phyloP scores from a whole-genome alignment of 1,140 invertebrate species.

The Phymorhynchus buccinoides region DNA sequence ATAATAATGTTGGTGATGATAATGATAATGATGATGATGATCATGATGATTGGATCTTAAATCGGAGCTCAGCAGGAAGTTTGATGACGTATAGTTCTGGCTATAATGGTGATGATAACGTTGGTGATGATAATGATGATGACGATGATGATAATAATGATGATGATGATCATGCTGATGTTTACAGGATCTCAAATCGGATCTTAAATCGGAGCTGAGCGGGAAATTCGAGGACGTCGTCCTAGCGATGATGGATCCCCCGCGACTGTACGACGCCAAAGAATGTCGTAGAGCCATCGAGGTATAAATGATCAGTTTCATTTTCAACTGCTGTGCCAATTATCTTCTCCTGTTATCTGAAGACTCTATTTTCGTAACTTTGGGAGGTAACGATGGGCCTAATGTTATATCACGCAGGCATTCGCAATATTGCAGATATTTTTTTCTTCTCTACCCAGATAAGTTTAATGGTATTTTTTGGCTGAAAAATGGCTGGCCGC shows the following conservation, averaged over 20 bases:
- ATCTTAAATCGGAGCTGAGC: slow-evolving; percentile 62
- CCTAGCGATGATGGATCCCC: slow-evolving; percentile 56
- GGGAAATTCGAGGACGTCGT: slow-evolving; percentile 57
- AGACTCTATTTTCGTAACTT: too few relatives aligned
- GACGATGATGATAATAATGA: not conserved
- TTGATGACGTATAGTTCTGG: slow-evolving; percentile 56
- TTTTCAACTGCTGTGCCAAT: too few relatives aligned
- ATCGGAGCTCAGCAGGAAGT: slow-evolving; percentile 59
- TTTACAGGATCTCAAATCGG: slow-evolving; percentile 57
- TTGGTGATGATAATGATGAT: not conserved
- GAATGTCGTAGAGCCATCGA: slow-evolving; percentile 46
- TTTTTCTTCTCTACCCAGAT: too few relatives aligned
- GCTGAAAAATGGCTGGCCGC: too few relatives aligned
- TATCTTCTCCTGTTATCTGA: too few relatives aligned
- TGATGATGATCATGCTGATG: not conserved
- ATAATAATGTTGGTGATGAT: slow-evolving; percentile 3
- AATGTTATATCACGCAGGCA: too few relatives aligned
- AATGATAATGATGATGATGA: not conserved
- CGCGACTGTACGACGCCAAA: slow-evolving; percentile 81
- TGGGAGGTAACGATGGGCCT: too few relatives aligned
- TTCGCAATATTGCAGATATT: too few relatives aligned
- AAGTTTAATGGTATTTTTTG: too few relatives aligned
- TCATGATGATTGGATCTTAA: slow-evolving; percentile 52
- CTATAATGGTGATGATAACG: slow-evolving; percentile 4
- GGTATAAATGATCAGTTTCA: too few relatives aligned